phyloP scores from a whole-genome alignment of 1,140 invertebrate species.

The Bombyx mori region ASM3026992v2 NC_085107.1:12503501-12504000 shows the following conservation, averaged over 20 bases:
- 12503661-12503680: slow-evolving; percentile 27
- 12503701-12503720: slow-evolving; percentile 26
- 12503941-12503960: neutral
- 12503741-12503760: slow-evolving; percentile 40
- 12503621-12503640: neutral
- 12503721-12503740: slow-evolving; percentile 46
- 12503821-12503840: slow-evolving; percentile 35
- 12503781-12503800: slow-evolving; percentile 51
- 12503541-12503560: too few species aligned
- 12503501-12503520: too few species aligned
- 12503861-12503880: slow-evolving; percentile 39
- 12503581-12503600: too few species aligned
- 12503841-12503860: slow-evolving; percentile 30
- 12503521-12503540: too few species aligned
- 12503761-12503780: slow-evolving; percentile 49
- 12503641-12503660: slow-evolving; percentile 6
- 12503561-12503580: too few species aligned
- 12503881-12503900: slow-evolving; percentile 10
- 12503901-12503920: neutral
- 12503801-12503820: slow-evolving; percentile 67
- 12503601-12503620: too few species aligned
- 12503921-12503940: neutral
- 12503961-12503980: neutral
- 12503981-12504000: too few species aligned
- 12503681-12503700: slow-evolving; percentile 34